Evolutionary conservation across 2,888 invertebrate species (phyloP).

Genomic region (Autographa gamma): DNA sequence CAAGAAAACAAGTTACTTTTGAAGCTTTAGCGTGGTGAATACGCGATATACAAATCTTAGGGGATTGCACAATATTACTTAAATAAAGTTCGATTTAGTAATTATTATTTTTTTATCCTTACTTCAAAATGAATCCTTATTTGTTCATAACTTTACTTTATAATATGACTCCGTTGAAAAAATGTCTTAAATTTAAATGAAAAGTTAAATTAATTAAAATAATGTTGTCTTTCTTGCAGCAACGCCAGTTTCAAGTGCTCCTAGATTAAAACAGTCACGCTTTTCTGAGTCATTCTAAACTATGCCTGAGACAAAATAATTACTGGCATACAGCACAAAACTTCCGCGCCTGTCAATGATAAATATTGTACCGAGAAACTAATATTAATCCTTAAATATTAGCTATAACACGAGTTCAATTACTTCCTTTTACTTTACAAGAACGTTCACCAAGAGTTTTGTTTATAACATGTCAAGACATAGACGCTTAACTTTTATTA

Average conservation of each 20-base stretch:
- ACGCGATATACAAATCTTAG: too few relatives aligned
- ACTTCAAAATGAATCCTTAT: too few relatives aligned
- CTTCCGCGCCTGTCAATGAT: constrained; percentile 39
- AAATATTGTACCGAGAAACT: constrained; percentile 11
- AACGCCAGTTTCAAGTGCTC: constrained; percentile 1
- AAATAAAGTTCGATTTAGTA: too few relatives aligned
- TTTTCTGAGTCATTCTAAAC: constrained; percentile 29
- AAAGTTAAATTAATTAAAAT: neutral
- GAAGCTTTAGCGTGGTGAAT: too few relatives aligned
- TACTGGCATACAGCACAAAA: constrained; percentile 18
- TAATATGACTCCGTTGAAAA: neutral
- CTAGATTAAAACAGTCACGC: constrained; percentile 26
- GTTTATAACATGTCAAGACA: neutral
- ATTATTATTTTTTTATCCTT: too few relatives aligned
- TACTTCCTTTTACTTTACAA: constrained; percentile 1
- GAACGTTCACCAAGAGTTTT: neutral
- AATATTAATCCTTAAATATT: constrained; percentile 17
- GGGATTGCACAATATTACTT: too few relatives aligned
- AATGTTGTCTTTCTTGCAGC: neutral
- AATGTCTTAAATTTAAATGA: neutral
- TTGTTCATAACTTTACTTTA: too few relatives aligned
- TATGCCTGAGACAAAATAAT: constrained; percentile 24
- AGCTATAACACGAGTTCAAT: neutral
- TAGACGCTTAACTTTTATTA: neutral
- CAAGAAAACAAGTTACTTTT: neutral